phyloP scores from a whole-genome alignment of 2,113 vertebrate genomes.

The Forbesichthys agassizii region DNA sequence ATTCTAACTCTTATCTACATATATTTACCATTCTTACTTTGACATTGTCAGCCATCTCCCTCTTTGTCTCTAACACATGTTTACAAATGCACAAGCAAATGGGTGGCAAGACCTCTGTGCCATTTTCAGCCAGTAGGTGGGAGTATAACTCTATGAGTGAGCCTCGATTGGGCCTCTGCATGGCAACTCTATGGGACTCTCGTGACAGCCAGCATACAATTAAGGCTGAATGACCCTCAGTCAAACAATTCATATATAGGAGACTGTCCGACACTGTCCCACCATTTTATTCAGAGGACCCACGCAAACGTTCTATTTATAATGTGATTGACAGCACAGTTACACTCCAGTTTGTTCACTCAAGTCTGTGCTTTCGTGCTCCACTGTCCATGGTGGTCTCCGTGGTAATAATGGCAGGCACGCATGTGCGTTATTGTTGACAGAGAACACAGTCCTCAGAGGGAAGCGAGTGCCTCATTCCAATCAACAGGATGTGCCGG shows the following conservation, averaged over 20 bases:
- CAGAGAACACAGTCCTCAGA: slow-evolving; percentile 50
- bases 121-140: slow-evolving; percentile 60
- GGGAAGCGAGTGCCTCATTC: slow-evolving; percentile 49
- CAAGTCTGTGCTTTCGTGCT: slow-evolving; percentile 10
- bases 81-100: neutral
- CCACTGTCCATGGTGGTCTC: slow-evolving; percentile 36
- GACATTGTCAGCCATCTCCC: too few species aligned
- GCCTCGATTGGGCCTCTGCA: neutral
- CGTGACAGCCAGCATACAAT: slow-evolving; percentile 14
- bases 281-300: neutral
- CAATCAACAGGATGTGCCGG: slow-evolving; percentile 55
- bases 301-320: neutral
- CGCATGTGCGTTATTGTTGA: slow-evolving; percentile 44
- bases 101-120: slow-evolving; percentile 6
- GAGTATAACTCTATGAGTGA: slow-evolving; percentile 57
- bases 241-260: slow-evolving; percentile 18
- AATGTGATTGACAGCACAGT: slow-evolving; percentile 1
- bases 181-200: neutral
- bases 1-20: too few species aligned
- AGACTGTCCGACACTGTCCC: neutral
- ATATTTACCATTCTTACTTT: too few species aligned
- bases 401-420: slow-evolving; percentile 60
- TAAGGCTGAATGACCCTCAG: slow-evolving; percentile 31
- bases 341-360: slow-evolving; percentile 19
- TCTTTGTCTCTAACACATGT: neutral